These are phyloP conservation scores for Tachypleus tridentatus DNA, from an alignment of 1,140 invertebrate genomes.

Conservation along the genomic window DNA sequence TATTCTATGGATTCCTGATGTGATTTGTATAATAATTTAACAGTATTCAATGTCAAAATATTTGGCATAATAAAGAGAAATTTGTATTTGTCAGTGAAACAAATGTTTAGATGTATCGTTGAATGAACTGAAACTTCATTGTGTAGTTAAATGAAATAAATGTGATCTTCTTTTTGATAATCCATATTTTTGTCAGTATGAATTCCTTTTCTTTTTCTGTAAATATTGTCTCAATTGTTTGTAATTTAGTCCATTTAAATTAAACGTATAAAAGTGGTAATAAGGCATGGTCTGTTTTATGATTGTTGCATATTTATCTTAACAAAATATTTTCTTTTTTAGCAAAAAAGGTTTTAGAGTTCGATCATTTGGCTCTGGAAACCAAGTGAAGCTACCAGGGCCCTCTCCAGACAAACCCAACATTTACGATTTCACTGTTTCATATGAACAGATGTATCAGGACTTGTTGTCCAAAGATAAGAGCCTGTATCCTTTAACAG, in stretches of 20 bases:
- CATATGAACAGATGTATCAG: slow-evolving; percentile 95
- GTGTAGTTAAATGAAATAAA: too few relatives aligned
- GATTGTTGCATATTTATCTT: background rate
- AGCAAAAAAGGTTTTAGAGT: slow-evolving; percentile 95
- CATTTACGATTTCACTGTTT: slow-evolving; percentile 92
- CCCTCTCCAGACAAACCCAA: slow-evolving; percentile 90
- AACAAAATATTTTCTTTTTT: slow-evolving; percentile 28
- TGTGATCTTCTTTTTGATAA: too few relatives aligned
- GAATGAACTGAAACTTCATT: too few relatives aligned
- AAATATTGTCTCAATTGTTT: too few relatives aligned
- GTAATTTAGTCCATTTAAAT: background rate
- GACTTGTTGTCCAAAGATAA: slow-evolving; percentile 61
- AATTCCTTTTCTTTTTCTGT: too few relatives aligned
- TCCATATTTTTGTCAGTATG: too few relatives aligned
- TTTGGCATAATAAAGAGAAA: too few relatives aligned
- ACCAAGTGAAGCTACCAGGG: slow-evolving; percentile 89
- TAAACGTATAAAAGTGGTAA: background rate
- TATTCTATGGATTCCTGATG: too few relatives aligned
- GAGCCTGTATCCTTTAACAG: slow-evolving; percentile 31
- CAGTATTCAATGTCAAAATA: too few relatives aligned
- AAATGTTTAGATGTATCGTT: too few relatives aligned
- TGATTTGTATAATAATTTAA: too few relatives aligned
- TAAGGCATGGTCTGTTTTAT: background rate
- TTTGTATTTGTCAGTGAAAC: too few relatives aligned
- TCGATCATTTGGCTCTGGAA: slow-evolving; percentile 93